Percentiles rank a stretch among this genome's conserved stretches.
Conservation (phyloP, 2,797 vertebrate species). For the Xyrichtys novacula region DNA sequence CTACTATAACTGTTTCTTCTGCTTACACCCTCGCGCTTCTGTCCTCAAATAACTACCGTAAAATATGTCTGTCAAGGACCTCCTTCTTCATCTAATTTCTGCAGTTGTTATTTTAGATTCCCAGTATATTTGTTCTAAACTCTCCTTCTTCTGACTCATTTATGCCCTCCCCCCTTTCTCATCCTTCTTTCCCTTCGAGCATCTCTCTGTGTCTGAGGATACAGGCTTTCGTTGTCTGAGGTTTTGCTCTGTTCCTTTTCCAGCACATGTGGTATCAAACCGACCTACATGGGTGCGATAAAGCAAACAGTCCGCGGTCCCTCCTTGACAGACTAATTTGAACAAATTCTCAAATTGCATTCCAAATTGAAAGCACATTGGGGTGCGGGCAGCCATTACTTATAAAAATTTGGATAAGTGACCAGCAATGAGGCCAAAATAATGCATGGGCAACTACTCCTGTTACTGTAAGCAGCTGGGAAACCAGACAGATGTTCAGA, state of each 20-base stretch:
- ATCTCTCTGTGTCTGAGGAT: slow-evolving; percentile 61
- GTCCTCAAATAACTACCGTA: slow-evolving; percentile 52
- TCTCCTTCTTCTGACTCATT: slow-evolving; percentile 17
- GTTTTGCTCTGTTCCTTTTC: slow-evolving; percentile 69
- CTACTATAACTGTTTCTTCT: slow-evolving; percentile 45
- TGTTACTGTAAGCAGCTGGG: slow-evolving; percentile 77
- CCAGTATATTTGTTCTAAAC: slow-evolving; percentile 10
- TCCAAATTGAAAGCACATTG: slow-evolving; percentile 91
- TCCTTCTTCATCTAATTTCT: slow-evolving; percentile 37
- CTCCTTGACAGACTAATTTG: slow-evolving; percentile 88
- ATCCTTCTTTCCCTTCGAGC: slow-evolving; percentile 23
- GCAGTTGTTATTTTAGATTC: slow-evolving; percentile 26
- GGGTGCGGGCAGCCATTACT: slow-evolving; percentile 81
- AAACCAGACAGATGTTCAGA: slow-evolving; percentile 71
- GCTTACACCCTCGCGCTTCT: slow-evolving; percentile 41
- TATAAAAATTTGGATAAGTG: slow-evolving; percentile 85
- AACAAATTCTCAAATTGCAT: slow-evolving; percentile 91
- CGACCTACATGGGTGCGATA: slow-evolving; percentile 84
- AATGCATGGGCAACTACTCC: slow-evolving; percentile 75
- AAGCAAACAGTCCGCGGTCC: slow-evolving; percentile 84
- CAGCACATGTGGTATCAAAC: slow-evolving; percentile 85
- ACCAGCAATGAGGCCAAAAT: slow-evolving; percentile 80
- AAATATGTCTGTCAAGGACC: slow-evolving; percentile 18
- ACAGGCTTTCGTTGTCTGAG: slow-evolving; percentile 67
- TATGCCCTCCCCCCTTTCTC: slow-evolving; percentile 5